Conservation (phyloP, 1,140 invertebrate species). For the Gonioctena quinquepunctata region DNA sequence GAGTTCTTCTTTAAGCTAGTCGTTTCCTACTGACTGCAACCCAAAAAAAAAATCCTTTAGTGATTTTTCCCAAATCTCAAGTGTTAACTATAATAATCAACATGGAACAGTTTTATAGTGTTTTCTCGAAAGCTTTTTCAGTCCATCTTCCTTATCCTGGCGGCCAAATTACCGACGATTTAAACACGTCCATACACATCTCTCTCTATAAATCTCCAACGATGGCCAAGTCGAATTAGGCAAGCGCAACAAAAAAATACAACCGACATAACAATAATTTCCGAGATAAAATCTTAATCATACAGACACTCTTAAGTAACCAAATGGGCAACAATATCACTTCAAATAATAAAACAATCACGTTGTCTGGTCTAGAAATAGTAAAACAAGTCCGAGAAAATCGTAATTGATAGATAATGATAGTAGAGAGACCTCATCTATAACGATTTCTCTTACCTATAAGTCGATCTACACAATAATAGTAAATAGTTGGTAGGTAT, state of each 20-base stretch:
- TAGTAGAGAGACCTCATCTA: conserved; percentile 15
- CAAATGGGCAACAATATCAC: conserved; percentile 9
- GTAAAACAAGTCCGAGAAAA: conserved; percentile 3
- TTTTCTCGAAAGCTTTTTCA: too few relatives aligned
- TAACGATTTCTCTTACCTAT: conserved; percentile 22
- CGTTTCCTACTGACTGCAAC: too few relatives aligned
- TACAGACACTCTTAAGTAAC: neutral
- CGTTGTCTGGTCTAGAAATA: neutral
- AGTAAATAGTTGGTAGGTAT: conserved; percentile 6
- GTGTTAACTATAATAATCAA: too few relatives aligned
- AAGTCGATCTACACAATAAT: conserved; percentile 13
- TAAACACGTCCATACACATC: too few relatives aligned
- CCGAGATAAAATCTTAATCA: conserved; percentile 8
- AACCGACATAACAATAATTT: conserved; percentile 3
- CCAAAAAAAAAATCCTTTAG: too few relatives aligned
- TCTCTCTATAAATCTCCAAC: too few relatives aligned
- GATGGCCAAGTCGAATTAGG: neutral
- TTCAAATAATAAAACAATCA: conserved; percentile 10
- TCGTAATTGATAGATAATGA: conserved; percentile 14
- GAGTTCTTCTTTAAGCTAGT: too few relatives aligned
- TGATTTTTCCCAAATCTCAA: too few relatives aligned
- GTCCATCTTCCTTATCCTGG: too few relatives aligned
- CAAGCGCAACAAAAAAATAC: neutral
- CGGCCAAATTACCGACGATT: too few relatives aligned
- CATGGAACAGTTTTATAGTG: too few relatives aligned